These are phyloP conservation scores for Psittacara wagleri DNA, from an alignment of 2,113 vertebrate genomes.

Conservation along the genomic window DNA sequence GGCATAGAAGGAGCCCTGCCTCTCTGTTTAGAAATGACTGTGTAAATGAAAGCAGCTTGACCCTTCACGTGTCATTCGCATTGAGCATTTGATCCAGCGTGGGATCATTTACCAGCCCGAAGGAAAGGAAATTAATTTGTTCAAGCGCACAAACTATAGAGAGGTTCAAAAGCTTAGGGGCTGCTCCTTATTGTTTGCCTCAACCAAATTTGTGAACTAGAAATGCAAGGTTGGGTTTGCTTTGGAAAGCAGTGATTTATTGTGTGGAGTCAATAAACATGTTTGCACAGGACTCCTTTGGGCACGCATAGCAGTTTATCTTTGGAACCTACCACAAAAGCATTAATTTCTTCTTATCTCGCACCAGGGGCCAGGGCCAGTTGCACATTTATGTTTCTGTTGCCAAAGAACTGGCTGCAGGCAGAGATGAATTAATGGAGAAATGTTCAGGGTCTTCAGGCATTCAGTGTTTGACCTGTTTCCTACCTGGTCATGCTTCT, in stretches of 20 bases:
- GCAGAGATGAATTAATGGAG: background rate
- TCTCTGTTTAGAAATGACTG: background rate
- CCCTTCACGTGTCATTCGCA: background rate
- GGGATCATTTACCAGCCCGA: background rate
- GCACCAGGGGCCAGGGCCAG: slow-evolving; percentile 17
- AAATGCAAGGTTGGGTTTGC: background rate
- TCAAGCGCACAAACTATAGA: background rate
- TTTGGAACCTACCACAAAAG: background rate
- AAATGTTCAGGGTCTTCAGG: background rate
- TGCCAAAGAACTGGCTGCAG: background rate
- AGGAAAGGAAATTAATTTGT: background rate
- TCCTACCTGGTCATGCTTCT: background rate
- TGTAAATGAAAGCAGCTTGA: background rate
- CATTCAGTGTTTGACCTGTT: background rate
- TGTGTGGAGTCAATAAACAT: slow-evolving; percentile 1
- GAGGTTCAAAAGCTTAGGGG: background rate
- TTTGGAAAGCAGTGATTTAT: slow-evolving; percentile 55
- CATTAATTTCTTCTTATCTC: slow-evolving; percentile 46
- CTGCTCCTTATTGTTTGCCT: slow-evolving; percentile 17
- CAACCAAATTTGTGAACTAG: slow-evolving; percentile 30
- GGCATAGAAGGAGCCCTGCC: background rate
- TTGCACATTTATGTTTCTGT: background rate
- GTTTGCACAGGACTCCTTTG: slow-evolving; percentile 62
- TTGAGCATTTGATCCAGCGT: background rate
- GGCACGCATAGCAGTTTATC: slow-evolving; percentile 39